These are phyloP conservation scores for Notoglanidium macrostoma DNA, from an alignment of 2,797 vertebrate species.

Conservation along the genomic window DNA sequence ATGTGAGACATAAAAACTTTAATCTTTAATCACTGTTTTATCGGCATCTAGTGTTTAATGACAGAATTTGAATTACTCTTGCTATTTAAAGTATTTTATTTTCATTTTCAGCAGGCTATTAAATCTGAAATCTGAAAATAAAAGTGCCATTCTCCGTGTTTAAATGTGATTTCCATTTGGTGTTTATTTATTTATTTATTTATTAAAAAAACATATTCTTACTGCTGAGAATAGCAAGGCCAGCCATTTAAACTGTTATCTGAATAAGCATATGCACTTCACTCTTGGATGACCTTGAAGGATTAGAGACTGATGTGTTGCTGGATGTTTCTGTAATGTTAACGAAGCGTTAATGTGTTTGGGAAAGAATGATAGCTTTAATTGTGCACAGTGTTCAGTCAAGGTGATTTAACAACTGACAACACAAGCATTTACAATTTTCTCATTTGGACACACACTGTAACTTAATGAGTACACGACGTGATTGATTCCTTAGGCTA, in stretches of 20 bases:
- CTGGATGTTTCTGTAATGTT: conserved; percentile 11
- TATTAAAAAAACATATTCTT: not conserved
- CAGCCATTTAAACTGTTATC: conserved; percentile 56
- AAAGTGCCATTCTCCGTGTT: conserved; percentile 45
- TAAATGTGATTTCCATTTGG: conserved; percentile 53
- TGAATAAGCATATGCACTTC: conserved; percentile 59
- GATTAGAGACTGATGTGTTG: conserved; percentile 58
- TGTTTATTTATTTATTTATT: not conserved
- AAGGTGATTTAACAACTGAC: not conserved
- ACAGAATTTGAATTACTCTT: conserved; percentile 43
- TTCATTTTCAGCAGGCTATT: not conserved
- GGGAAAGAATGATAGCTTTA: not conserved
- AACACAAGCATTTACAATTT: not conserved
- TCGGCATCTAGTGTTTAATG: conserved; percentile 46
- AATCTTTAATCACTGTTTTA: conserved; percentile 37
- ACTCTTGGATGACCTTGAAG: conserved; percentile 63
- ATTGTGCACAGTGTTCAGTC: not conserved
- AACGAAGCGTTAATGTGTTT: not conserved
- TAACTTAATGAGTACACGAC: too few relatives aligned
- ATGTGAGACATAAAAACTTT: conserved; percentile 13
- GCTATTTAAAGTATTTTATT: not conserved
- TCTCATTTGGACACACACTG: too few relatives aligned
- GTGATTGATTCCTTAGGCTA: too few relatives aligned
- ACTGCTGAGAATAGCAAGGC: conserved; percentile 55
- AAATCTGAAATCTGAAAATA: not conserved